Evolutionary conservation across 2,888 invertebrate genomes (phyloP).

Genomic region (Polia nebulosa): DNA sequence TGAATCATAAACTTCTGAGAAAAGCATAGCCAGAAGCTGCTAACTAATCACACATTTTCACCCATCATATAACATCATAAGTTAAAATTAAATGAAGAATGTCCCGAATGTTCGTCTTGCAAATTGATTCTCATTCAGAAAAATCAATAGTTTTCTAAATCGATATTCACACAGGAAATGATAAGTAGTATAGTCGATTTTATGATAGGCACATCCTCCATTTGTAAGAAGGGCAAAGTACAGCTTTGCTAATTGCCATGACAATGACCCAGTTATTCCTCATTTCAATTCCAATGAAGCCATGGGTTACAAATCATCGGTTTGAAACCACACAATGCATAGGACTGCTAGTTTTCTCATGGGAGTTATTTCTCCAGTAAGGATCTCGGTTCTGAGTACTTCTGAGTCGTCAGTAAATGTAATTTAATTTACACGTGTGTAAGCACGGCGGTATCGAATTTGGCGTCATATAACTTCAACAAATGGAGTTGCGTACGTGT

Average conservation of each 20-base stretch:
- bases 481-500: slow-evolving; percentile 74
- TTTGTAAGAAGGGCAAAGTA: slow-evolving; percentile 9
- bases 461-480: slow-evolving; percentile 64
- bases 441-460: slow-evolving; percentile 48
- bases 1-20: not conserved
- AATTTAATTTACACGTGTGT: slow-evolving; percentile 33
- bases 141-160: not conserved
- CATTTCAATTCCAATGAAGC: slow-evolving; percentile 8
- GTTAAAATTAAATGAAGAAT: too few species aligned
- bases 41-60: too few species aligned
- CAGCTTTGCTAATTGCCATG: slow-evolving; percentile 22
- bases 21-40: not conserved
- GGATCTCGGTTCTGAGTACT: slow-evolving; percentile 17
- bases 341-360: slow-evolving; percentile 22
- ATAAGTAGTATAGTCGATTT: not conserved
- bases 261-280: slow-evolving; percentile 28
- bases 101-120: not conserved
- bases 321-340: slow-evolving; percentile 11
- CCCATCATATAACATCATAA: not conserved
- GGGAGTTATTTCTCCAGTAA: slow-evolving; percentile 27
- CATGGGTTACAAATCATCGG: not conserved
- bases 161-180: not conserved
- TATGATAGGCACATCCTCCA: not conserved
- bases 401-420: slow-evolving; percentile 20
- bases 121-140: slow-evolving; percentile 21